A percentile compares a stretch with the other conserved stretches of the same genome.
Evolutionary conservation across 2,888 invertebrate genomes (phyloP).

Genomic region (Apamea anceps): DNA sequence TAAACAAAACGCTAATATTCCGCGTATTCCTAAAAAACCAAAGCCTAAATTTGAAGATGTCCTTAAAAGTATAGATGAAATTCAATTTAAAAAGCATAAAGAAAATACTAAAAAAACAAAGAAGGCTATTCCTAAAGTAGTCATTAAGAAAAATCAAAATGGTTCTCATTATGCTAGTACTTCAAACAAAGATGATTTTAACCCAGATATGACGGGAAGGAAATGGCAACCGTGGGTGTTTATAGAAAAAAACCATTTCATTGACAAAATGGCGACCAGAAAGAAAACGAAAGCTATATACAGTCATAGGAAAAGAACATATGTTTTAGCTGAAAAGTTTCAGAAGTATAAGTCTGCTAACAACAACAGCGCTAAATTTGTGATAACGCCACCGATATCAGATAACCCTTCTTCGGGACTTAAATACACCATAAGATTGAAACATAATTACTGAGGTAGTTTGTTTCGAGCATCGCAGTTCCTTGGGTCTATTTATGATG

Average conservation of each 20-base stretch:
- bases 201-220: constrained; percentile 87
- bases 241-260: constrained; percentile 84
- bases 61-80: constrained; percentile 88
- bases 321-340: constrained; percentile 84
- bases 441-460: constrained; percentile 80
- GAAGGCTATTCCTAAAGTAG: constrained; percentile 85
- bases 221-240: constrained; percentile 90
- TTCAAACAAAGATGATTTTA: constrained; percentile 75
- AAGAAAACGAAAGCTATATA: constrained; percentile 84
- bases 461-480: constrained; percentile 66
- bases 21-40: constrained; percentile 79
- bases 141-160: constrained; percentile 87
- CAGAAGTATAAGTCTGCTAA: constrained; percentile 84
- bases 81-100: constrained; percentile 85
- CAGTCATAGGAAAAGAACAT: constrained; percentile 83
- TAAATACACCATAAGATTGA: constrained; percentile 86
- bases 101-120: constrained; percentile 83
- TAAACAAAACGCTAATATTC: constrained; percentile 70
- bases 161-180: constrained; percentile 88
- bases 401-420: constrained; percentile 77
- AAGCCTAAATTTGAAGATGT: constrained; percentile 90
- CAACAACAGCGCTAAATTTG: constrained; percentile 82
- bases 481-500: constrained; percentile 61
- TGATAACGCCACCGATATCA: constrained; percentile 83
- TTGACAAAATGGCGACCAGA: constrained; percentile 86